Percentiles rank a stretch among this genome's conserved stretches.
Conservation (phyloP, 2,797 vertebrate genomes). For the Poliocrania exsul region DNA sequence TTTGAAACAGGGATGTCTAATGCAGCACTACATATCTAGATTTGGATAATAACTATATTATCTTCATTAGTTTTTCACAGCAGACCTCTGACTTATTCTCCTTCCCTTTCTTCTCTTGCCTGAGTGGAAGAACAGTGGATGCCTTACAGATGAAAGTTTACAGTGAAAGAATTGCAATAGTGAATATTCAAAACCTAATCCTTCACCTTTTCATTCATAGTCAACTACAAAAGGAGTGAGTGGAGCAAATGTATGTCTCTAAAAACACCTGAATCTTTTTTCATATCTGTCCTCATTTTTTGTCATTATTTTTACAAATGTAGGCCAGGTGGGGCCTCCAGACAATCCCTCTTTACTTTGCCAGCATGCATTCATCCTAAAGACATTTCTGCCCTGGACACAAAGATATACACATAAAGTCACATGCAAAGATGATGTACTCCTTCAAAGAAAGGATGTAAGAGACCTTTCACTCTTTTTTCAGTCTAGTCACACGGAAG, state of each 20-base stretch:
- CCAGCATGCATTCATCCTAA: not conserved
- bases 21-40: not conserved
- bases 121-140: not conserved
- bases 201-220: not conserved
- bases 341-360: not conserved
- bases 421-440: not conserved
- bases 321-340: not conserved
- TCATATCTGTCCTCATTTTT: not conserved
- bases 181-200: not conserved
- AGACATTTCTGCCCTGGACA: not conserved
- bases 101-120: not conserved
- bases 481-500: not conserved
- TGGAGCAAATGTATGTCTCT: not conserved
- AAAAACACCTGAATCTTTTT: constrained; percentile 1
- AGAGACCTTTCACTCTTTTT: not conserved
- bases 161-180: not conserved
- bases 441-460: not conserved
- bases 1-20: not conserved
- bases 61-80: not conserved
- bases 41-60: not conserved
- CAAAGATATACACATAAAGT: not conserved
- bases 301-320: not conserved
- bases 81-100: not conserved
- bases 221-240: not conserved
- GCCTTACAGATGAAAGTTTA: not conserved